Conservation (phyloP, 2,113 vertebrate species). For the Nipponia nippon region DNA sequence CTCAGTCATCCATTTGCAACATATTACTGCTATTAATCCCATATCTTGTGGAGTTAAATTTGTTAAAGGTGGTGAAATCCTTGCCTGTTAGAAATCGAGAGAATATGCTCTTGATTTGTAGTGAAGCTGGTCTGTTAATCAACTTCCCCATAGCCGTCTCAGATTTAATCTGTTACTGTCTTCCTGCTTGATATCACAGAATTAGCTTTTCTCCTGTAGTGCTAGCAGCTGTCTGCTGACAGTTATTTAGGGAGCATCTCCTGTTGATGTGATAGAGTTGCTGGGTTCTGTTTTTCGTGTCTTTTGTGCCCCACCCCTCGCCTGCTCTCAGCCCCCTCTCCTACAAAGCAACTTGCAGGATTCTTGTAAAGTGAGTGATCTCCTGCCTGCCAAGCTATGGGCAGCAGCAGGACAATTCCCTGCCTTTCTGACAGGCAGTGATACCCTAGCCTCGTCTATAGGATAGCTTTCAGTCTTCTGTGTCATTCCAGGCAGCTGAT, state of each 20-base stretch:
- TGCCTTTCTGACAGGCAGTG: background rate
- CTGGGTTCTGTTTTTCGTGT: background rate
- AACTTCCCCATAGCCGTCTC: background rate
- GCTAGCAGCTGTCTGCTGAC: background rate
- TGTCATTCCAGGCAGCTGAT: background rate
- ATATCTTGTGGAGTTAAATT: background rate
- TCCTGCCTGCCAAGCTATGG: background rate
- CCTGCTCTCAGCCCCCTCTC: background rate
- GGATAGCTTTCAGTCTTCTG: background rate
- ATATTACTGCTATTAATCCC: background rate
- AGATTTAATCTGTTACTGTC: background rate
- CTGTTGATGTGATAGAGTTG: background rate
- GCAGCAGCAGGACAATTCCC: background rate
- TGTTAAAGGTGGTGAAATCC: background rate
- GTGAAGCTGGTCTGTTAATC: background rate
- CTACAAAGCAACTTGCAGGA: background rate
- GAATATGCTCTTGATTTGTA: background rate
- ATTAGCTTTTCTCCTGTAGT: background rate
- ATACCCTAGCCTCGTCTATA: fast-evolving
- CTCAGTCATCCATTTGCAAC: background rate
- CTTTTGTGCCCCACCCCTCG: fast-evolving
- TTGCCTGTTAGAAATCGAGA: background rate
- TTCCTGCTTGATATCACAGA: background rate
- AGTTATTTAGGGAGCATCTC: background rate
- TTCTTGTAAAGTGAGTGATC: background rate